Evolutionary conservation across 2,797 vertebrate species (phyloP), one percentile per base, ranked within the genome.

Genomic region (Phoxinus dragarum): DNA sequence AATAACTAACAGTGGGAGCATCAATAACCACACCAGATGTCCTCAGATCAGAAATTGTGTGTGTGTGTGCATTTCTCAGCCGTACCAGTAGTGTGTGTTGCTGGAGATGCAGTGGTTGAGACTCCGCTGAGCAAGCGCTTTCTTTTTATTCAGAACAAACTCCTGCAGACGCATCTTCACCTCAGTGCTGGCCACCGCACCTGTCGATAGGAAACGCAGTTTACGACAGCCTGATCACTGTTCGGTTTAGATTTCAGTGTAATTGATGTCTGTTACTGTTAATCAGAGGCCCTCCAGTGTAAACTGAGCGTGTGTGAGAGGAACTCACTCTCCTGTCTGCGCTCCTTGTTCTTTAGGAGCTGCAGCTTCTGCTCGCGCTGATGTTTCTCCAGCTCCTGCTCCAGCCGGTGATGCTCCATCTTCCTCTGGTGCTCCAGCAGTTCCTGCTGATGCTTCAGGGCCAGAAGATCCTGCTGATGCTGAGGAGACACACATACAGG

Each of bases 81-180:
- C 96, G 11, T 97, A 98, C 97, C 98, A 99, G 95, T 96, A 97
- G 94, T 97, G 97, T 6, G 97, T 97, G 90, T 98, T 96, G 1
- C 94, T 96, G 91, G 97, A 95, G 87, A 99, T 95, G 93, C 97
- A 97, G 94, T 99, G 97, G 95, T 99, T 99, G 81, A 99, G 95
- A 92, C 92, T 97, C 81, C 97, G 94, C 90, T 98, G 97, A 82
- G 97, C 98, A 90, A 98, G 94, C 0, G 97, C 97, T 92, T 99
- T 99, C 95, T 99, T 98, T 90, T 99, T 99, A 90, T 98, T 99
- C 86, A 99, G 94, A 74, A 99, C 98, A 90, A 99, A 99, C 89
- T 99, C 98, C 89, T 99, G 98, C n/a, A 99, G 91, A 59, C 97
- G 97, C 97, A 99, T 97, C 95, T 99, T 99, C 68, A 99, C 98